A percentile compares a stretch with the other conserved stretches of the same genome.
Conservation (phyloP, 1,140 invertebrate genomes). For the Psix sp. region DNA sequence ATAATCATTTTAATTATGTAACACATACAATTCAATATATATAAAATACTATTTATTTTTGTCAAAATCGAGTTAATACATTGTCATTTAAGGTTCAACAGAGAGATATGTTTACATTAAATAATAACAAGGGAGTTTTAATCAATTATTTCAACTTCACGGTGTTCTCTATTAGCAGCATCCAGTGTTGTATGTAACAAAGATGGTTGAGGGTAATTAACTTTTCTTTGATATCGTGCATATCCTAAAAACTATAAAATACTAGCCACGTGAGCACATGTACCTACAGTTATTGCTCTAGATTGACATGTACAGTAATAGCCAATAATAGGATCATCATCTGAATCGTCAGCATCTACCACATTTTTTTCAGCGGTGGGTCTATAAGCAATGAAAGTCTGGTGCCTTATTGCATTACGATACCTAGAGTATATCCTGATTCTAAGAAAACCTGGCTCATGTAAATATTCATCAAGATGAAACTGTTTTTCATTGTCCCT, state of each 20-base stretch:
- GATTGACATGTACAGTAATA: not conserved
- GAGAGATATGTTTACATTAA: too few species aligned
- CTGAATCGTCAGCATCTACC: not conserved
- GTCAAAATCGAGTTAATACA: too few species aligned
- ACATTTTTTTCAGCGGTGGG: too few species aligned
- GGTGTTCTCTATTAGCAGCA: too few species aligned
- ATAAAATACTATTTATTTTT: too few species aligned
- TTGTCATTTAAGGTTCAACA: too few species aligned
- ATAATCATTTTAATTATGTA: too few species aligned
- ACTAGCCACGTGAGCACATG: not conserved
- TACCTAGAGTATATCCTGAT: constrained; percentile 14
- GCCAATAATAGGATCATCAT: not conserved
- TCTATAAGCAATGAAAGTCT: too few species aligned
- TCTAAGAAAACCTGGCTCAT: constrained; percentile 6
- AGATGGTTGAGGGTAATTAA: not conserved
- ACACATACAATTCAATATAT: too few species aligned
- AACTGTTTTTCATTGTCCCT: not conserved
- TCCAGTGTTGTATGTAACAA: too few species aligned
- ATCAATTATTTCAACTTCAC: too few species aligned
- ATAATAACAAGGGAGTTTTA: too few species aligned
- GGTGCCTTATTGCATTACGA: constrained; percentile 10
- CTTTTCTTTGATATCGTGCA: not conserved
- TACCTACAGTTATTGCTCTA: not conserved
- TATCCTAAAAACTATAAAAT: not conserved
- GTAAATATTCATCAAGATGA: not conserved